Evolutionary conservation across 2,888 invertebrate genomes (phyloP), one percentile per base, ranked within the genome.

Genomic region (Melanargia galathea): DNA sequence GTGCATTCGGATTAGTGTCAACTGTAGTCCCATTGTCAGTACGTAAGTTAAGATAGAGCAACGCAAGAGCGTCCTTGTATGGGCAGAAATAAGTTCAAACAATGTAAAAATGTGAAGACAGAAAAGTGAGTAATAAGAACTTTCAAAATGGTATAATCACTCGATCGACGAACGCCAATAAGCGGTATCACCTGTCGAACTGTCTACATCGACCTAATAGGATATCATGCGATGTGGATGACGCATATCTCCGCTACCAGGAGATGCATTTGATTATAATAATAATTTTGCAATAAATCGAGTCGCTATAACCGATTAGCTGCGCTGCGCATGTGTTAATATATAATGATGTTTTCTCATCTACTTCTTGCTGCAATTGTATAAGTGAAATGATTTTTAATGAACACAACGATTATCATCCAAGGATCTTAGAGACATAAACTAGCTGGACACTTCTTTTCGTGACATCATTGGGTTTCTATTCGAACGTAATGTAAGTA

Each of bases 1-100:
- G 74, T 74, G 76, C 71, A 70, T 68, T 71, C 71, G 77, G 79
- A 81, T 83, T 81, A 81, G 76, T 78, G 82, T 79, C 79, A 75
- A 71, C 70, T 65, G 56, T 57, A 64, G 67, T 68, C 62, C 75
- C 72, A 78, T 79, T 81, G 80, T 80, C 73, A 75, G 66, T 54
- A 57, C 52, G 71, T 63, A 71, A 71, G 70, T 73, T 75, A 75
- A 74, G 74, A 75, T 74, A 71, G 69, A 73, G 74, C 73, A 74
- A 76, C 73, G 67, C 66, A 38, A 66, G 52, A 63, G 35, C 62
- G 48, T 61, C 74, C 75, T 73, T 73, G 67, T 70, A 68, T 60
- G 63, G 64, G 26, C 52, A 58, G 60, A 40, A 22, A 48, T 51
- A 64, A 67, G 63, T 26, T 45, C 13, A 24, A 52, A 62, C 26